These are phyloP conservation scores for Patiria pectinifera DNA, from an alignment of 53 echinoderm and acorn worm genomes.

Conservation along the genomic window DNA sequence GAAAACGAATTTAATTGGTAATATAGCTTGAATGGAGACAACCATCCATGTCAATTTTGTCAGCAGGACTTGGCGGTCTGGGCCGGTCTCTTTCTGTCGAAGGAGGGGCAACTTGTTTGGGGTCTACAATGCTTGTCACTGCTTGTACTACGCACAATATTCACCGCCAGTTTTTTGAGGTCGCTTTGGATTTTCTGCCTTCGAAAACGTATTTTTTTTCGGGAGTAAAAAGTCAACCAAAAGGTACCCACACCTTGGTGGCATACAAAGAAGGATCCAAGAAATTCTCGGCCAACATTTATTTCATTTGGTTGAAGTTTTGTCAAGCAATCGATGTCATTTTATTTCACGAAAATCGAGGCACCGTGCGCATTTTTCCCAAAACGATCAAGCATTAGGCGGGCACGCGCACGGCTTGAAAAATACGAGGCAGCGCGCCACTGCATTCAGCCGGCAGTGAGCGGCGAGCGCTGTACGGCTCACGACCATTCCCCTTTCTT, in stretches of 20 bases:
- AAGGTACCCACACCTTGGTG: not conserved
- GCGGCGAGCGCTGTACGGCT: constrained; percentile 42
- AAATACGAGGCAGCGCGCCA: constrained; percentile 50
- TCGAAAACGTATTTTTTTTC: constrained; percentile 6
- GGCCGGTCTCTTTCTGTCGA: constrained; percentile 20
- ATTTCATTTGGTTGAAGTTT: constrained; percentile 17
- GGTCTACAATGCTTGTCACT: constrained; percentile 24
- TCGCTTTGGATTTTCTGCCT: constrained; percentile 31
- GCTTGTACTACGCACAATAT: constrained; percentile 38
- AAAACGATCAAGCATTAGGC: constrained; percentile 66
- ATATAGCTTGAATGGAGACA: constrained; percentile 51
- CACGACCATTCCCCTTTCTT: constrained; percentile 21
- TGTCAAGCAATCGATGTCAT: constrained; percentile 46
- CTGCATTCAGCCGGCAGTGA: constrained; percentile 19
- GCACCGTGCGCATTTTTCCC: constrained; percentile 59
- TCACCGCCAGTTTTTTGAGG: constrained; percentile 43
- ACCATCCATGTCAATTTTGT: constrained; percentile 44
- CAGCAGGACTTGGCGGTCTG: constrained; percentile 44
- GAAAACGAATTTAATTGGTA: constrained; percentile 44
- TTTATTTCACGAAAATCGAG: constrained; percentile 59
- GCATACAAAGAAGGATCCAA: not conserved
- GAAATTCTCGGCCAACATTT: constrained; percentile 14
- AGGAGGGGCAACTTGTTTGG: constrained; percentile 51
- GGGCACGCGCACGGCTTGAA: constrained; percentile 59
- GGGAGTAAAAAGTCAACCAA: constrained; percentile 20